Evolutionary conservation across 2,113 vertebrate species (phyloP), one percentile per base, ranked within the genome.

Genomic region (Clupea harengus): DNA sequence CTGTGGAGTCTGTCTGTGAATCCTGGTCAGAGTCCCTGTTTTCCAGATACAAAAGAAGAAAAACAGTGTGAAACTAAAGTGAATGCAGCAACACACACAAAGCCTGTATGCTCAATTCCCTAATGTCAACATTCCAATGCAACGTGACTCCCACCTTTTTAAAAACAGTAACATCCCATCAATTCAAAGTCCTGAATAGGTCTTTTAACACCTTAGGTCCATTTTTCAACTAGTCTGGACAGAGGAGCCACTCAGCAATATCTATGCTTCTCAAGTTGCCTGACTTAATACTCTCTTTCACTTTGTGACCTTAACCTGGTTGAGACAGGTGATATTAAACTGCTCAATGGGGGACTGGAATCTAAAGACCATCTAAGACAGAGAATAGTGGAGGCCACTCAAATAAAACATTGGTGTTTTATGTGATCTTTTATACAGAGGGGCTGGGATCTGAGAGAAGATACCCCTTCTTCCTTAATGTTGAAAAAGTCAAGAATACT

Each of bases 21-120:
- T 92, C 91, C 0, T 72, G 47, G 85, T 90, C 90, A 2, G 81
- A 87, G 32, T 92, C 89, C 6, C 93, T 94, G 90, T 89, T 57
- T 45, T 81, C 6, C 7, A 52, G 83, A 46, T 64, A 39, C 3
- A 32, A 15, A 5, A 39, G 28, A 78, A 78, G 52, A 18, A 84
- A 72, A 86, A 84, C 7, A 91, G 82, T 5, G 72, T 32, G 72
- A 78, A 39, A 64, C 20, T 6, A 64, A 64, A 9, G 9, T 7
- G n/a, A 64, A 64, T n/a, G 18, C 60, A 64, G 20, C 60, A 39
- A 78, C 80, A 90, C 11, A 83, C 82, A 86, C 81, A 87, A 82
- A 89, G 13, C 2, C 32, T 39, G 10, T 15, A 13, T 11, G 72
- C 10, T 78, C 25, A 13, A 78, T 15, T 17, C 1, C 32, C 72